A percentile compares a stretch with the other conserved stretches of the same genome.
These are phyloP conservation scores for Thelaira solivaga DNA, from an alignment of 2,888 invertebrate species.

Conservation along the genomic window DNA sequence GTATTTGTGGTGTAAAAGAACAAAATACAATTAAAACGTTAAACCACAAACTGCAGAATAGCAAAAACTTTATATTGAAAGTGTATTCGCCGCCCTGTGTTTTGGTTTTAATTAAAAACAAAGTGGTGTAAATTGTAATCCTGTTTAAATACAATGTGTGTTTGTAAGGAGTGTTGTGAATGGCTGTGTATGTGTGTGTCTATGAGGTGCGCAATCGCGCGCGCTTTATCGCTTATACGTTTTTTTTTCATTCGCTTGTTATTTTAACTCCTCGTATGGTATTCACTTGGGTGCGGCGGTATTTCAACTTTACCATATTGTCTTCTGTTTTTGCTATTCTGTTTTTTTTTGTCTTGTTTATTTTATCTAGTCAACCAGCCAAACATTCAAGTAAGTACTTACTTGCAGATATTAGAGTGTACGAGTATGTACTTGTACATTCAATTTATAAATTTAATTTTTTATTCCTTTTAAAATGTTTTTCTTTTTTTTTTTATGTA, in stretches of 20 bases:
- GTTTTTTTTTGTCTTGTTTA: conserved; percentile 29
- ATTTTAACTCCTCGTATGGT: conserved; percentile 60
- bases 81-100: neutral
- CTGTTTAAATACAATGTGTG: neutral
- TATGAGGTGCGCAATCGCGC: conserved; percentile 52
- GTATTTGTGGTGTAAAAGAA: neutral
- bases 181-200: neutral
- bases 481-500: conserved; percentile 2
- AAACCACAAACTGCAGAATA: neutral
- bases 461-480: conserved; percentile 15
- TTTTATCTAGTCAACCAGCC: conserved; percentile 29
- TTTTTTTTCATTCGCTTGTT: conserved; percentile 59
- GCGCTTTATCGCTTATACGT: conserved; percentile 45
- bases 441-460: conserved; percentile 37
- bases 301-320: conserved; percentile 61
- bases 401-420: neutral
- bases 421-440: conserved; percentile 6
- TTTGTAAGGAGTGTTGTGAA: no score
- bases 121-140: conserved; percentile 19
- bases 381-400: conserved; percentile 26
- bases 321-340: neutral
- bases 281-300: conserved; percentile 63
- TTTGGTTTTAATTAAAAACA: neutral
- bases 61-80: neutral
- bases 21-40: conserved; percentile 17